Evolutionary conservation across 2,797 vertebrate genomes (phyloP).

Genomic region (Perodicticus potto): DNA sequence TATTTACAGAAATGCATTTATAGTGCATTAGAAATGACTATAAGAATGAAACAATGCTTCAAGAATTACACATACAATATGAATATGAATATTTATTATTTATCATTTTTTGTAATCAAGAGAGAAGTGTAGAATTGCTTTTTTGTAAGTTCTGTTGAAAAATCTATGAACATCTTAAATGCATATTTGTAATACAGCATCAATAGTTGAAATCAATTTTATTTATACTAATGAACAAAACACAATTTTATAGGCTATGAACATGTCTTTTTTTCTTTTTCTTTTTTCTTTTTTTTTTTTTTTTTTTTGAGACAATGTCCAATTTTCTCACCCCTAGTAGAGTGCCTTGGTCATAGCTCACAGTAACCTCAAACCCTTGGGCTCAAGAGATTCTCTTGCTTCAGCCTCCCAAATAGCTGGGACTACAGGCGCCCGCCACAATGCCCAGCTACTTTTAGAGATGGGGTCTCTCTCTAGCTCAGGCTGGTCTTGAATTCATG

Average conservation of each 20-base stretch:
- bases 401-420: too few relatives aligned
- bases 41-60: conserved; percentile 4
- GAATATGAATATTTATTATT: conserved; percentile 18
- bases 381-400: too few relatives aligned
- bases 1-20: not conserved
- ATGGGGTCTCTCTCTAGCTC: too few relatives aligned
- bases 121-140: not conserved
- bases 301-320: too few relatives aligned
- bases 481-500: too few relatives aligned
- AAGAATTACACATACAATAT: not conserved
- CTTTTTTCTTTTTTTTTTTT: too few relatives aligned
- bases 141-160: conserved; percentile 49
- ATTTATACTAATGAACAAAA: conserved; percentile 3
- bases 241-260: not conserved
- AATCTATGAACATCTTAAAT: not conserved
- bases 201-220: not conserved
- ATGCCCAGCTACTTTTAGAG: too few relatives aligned
- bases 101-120: conserved; percentile 39
- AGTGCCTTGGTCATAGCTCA: too few relatives aligned
- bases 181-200: not conserved
- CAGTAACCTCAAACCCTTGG: too few relatives aligned
- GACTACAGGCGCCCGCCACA: too few relatives aligned
- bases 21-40: conserved; percentile 36
- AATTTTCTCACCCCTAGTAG: too few relatives aligned
- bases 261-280: conserved; percentile 16